Percentiles rank a stretch among this genome's conserved stretches.
phyloP scores from a whole-genome alignment of 2,888 invertebrate genomes.

The Netelia virgata region DNA sequence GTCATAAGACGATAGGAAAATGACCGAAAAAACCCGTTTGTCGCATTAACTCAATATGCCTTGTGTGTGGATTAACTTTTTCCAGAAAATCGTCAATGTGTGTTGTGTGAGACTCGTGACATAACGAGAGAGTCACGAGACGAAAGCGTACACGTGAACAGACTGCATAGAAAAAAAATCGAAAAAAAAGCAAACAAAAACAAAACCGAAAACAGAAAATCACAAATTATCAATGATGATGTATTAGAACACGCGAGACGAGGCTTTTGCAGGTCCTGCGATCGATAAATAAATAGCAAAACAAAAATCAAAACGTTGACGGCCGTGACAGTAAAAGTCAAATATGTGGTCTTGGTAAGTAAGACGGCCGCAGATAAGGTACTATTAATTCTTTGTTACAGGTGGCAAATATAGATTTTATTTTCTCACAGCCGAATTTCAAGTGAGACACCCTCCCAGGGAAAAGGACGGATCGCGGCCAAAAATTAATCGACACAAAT shows the following conservation, averaged over 20 bases:
- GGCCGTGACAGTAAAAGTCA: slow-evolving; percentile 66
- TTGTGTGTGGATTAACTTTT: slow-evolving; percentile 85
- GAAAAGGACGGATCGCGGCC: slow-evolving; percentile 3
- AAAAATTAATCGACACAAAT: slow-evolving; percentile 28
- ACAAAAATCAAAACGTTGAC: slow-evolving; percentile 4
- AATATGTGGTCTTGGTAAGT: slow-evolving; percentile 81
- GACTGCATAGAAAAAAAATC: slow-evolving; percentile 78
- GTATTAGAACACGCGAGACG: slow-evolving; percentile 83
- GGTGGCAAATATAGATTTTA: slow-evolving; percentile 58
- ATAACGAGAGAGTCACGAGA: slow-evolving; percentile 77
- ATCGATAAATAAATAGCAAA: slow-evolving; percentile 65
- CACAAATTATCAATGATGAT: slow-evolving; percentile 82
- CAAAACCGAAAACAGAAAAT: slow-evolving; percentile 16
- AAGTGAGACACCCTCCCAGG: slow-evolving; percentile 4
- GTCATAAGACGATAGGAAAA: slow-evolving; percentile 31
- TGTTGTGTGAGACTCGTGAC: slow-evolving; percentile 81
- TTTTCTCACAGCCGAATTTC: slow-evolving; percentile 39
- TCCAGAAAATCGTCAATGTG: slow-evolving; percentile 81
- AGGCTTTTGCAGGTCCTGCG: slow-evolving; percentile 84
- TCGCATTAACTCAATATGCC: slow-evolving; percentile 77
- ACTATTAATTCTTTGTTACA: slow-evolving; percentile 80
- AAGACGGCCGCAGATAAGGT: slow-evolving; percentile 83
- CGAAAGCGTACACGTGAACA: slow-evolving; percentile 79
- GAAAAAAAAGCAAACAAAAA: too few relatives aligned
- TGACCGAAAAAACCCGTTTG: slow-evolving; percentile 28